Evolutionary conservation across 2,888 invertebrate species (phyloP), one percentile per base, ranked within the genome.

Genomic region (Drosophila meridiana): DNA sequence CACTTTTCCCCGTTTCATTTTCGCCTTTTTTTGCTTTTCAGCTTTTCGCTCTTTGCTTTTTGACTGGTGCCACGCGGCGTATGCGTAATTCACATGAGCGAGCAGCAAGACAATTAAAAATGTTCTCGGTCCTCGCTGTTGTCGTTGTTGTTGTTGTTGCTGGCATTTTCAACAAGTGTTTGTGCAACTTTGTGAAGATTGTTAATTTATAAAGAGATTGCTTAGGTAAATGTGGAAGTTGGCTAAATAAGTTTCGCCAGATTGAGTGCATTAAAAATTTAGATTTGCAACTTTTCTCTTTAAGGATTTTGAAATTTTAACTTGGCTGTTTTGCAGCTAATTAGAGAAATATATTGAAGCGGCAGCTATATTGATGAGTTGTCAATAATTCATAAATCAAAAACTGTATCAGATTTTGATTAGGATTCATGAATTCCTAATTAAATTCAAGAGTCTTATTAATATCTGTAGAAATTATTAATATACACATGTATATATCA

Each of bases 121-220:
- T 55, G 56, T 42, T 42, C 40, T 6, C 8, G 20, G 20, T 20
- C 20, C 20, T 20, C 20, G 20, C 20, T 20, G 4, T 40, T 13
- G n/a, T 4, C 28, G 28, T 32, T n/a, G 13, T n/a, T 26, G 26
- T 2, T 30, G 7, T 30, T 8, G n/a, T 13, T 55, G 26, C 28
- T 53, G 57, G 58, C 48, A 67, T 53, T 70, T 74, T 70, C 74
- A 82, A 84, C 82, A 84, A 79, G 76, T 87, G 76, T 72, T 68
- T 32, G 30, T 52, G 52, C 52, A 48, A 45, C n/a, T 45, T 50
- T 20, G 50, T 7, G 1, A 36, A 52, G 52, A 36, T 52, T 34
- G 56, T 56, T 42, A 56, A 56, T 62, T 55, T 45, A 34, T 52
- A 53, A 42, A n/a, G 11, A 14, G 32, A 20, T 30, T 60, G 48